These are phyloP conservation scores for Thaumatotibia leucotreta DNA, from an alignment of 1,140 invertebrate genomes.

Conservation along the genomic window DNA sequence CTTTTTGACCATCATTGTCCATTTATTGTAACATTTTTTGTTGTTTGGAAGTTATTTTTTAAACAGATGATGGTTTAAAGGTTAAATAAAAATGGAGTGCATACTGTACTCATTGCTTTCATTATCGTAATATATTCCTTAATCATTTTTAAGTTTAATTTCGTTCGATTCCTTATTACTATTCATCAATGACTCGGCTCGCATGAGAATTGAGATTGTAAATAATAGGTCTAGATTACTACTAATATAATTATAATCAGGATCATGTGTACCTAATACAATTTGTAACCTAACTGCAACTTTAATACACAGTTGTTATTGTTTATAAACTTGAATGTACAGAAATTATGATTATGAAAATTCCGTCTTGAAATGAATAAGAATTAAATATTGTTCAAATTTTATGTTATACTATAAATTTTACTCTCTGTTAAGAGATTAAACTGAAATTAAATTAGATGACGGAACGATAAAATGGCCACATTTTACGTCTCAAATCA, in stretches of 20 bases:
- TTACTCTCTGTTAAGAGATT: neutral
- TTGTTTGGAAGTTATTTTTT: neutral
- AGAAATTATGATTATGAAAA: neutral
- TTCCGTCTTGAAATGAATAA: neutral
- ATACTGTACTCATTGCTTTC: no score
- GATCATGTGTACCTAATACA: neutral
- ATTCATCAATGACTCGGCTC: neutral
- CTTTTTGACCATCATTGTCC: neutral
- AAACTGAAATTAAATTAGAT: neutral
- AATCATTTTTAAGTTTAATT: no score
- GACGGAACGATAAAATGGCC: neutral
- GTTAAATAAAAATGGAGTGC: neutral
- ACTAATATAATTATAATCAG: no score
- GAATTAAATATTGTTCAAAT: neutral
- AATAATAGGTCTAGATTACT: neutral
- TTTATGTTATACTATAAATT: neutral
- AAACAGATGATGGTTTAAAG: neutral
- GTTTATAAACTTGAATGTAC: neutral
- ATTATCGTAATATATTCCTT: no score
- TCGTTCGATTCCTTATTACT: neutral
- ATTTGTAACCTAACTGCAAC: no score
- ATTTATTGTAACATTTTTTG: no score
- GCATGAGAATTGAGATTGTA: neutral
- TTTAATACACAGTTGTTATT: neutral
- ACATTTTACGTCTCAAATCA: neutral